Evolutionary conservation across 1,140 invertebrate genomes (phyloP), one percentile per base, ranked within the genome.

Genomic region (Bradynema listronoti): DNA sequence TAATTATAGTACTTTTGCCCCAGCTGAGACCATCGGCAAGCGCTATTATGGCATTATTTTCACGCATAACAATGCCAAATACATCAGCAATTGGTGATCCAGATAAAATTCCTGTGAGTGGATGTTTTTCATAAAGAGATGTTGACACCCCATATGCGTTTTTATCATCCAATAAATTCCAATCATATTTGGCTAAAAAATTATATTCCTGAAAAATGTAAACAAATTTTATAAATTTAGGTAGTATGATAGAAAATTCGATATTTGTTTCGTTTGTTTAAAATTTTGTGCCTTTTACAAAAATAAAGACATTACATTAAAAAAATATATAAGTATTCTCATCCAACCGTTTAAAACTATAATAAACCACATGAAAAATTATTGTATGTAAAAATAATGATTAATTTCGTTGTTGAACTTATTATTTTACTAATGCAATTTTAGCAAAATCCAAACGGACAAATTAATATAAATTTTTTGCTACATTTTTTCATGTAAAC

Each of bases 1-100:
- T n/a, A n/a, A n/a, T n/a, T n/a, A n/a, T n/a, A n/a, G n/a, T 7
- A 63, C 39, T 89, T 72, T 88, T 85, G 49, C 90, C 90, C 90
- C 90, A 92, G 81, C 93, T 92, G 0, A 92, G 90, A 34, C 90
- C 90, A 83, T 92, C 90, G 11, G 89, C 90, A 45, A 93, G 82
- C 32, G 87, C 86, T 69, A 92, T 80, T 58, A 91, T 84, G 3
- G 86, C 86, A 61, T 85, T 88, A 78, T 91, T 87, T 43, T 84
- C 83, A 39, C 88, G 81, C 3, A 87, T 85, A 63, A 88, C 85
- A 41, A 92, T 81, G 1, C 86, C 89, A 82, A 89, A 92, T 68
- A 88, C 87, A 80, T 92, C 90, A 14, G 90, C 90, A 64, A 92
- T 87, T 14, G 90, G 90, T 77, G 88, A 87, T 4, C 90, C 81